A percentile compares a stretch with the other conserved stretches of the same genome.
These are phyloP conservation scores for Dallia pectoralis DNA, from an alignment of 2,797 vertebrate species.

Conservation along the genomic window DNA sequence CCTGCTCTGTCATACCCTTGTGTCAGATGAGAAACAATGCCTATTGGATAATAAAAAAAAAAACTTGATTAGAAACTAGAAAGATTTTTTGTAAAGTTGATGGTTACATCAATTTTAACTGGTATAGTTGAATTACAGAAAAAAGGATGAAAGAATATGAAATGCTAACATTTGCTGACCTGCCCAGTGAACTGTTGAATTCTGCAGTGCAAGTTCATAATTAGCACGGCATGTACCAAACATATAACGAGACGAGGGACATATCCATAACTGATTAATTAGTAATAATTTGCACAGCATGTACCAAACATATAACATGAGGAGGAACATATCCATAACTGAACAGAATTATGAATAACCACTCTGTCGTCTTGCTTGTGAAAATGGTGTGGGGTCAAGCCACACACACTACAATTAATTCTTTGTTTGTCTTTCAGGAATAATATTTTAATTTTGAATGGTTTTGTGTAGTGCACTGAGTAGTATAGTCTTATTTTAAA, in stretches of 20 bases:
- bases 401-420: conserved; percentile 35
- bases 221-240: conserved; percentile 62
- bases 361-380: conserved; percentile 39
- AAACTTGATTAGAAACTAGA: background rate
- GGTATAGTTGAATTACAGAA: conserved; percentile 26
- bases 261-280: conserved; percentile 6
- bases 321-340: conserved; percentile 3
- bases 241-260: conserved; percentile 20
- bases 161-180: conserved; percentile 63
- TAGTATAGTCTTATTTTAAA: background rate
- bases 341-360: background rate
- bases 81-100: background rate
- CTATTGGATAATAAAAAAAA: conserved; percentile 22
- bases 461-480: background rate
- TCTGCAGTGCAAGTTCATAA: conserved; percentile 42
- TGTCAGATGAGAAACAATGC: conserved; percentile 41
- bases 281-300: conserved; percentile 63
- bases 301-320: conserved; percentile 39
- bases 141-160: conserved; percentile 72
- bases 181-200: conserved; percentile 42
- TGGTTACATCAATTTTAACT: background rate
- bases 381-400: conserved; percentile 62
- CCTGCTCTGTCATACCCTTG: conserved; percentile 37
- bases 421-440: background rate
- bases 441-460: background rate